Conservation (phyloP, 2,797 vertebrate species). For the Ciconia nigra region DNA sequence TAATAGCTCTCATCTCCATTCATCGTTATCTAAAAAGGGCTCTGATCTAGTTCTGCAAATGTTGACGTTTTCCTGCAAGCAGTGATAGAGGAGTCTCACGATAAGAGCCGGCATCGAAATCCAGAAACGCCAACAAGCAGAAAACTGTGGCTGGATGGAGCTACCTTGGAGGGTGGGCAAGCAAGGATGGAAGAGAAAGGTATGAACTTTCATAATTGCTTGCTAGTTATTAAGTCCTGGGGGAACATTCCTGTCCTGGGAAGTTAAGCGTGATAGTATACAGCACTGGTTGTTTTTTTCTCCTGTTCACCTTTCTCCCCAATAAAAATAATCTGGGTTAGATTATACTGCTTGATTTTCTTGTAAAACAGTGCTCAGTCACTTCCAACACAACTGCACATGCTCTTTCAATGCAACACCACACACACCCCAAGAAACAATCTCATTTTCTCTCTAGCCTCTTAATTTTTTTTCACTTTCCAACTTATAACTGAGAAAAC, state of each 20-base stretch:
- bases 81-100: accelerated
- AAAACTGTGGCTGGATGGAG: background rate
- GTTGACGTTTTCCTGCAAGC: background rate
- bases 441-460: background rate
- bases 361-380: background rate
- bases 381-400: background rate
- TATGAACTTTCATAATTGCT: background rate
- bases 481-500: background rate
- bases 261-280: background rate
- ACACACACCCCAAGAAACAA: background rate
- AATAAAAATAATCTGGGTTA: background rate
- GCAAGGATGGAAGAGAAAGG: background rate
- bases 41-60: background rate
- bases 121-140: background rate
- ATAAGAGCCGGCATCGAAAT: background rate
- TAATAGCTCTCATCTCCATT: background rate
- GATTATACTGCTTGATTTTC: background rate
- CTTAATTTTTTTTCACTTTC: background rate
- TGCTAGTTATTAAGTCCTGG: background rate
- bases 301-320: background rate
- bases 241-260: background rate
- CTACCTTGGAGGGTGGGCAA: background rate
- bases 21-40: background rate
- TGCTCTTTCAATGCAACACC: background rate
- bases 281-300: background rate